Evolutionary conservation across 2,797 vertebrate species (phyloP).

Genomic region (Oreochromis grahami): DNA sequence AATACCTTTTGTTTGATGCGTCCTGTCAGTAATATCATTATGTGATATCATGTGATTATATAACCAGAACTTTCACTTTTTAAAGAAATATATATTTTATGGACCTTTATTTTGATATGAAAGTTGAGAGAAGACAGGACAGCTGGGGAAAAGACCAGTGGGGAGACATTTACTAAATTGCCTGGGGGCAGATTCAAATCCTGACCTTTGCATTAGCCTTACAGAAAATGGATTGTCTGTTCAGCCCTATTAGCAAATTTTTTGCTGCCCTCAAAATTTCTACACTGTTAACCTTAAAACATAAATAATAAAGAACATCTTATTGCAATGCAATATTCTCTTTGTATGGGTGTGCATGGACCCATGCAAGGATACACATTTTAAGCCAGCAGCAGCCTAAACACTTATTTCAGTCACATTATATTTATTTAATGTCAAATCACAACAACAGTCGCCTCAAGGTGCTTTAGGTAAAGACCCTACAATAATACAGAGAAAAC

Average conservation of each 20-base stretch:
- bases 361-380: background rate
- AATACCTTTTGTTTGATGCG: background rate
- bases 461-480: background rate
- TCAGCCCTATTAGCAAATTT: background rate
- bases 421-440: background rate
- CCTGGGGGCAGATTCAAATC: background rate
- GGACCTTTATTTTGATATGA: background rate
- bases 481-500: background rate
- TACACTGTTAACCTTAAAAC: background rate
- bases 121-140: background rate
- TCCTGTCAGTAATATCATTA: background rate
- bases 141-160: background rate
- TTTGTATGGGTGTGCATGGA: background rate
- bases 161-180: background rate
- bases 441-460: background rate
- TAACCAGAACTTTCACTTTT: background rate
- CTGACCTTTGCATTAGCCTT: background rate
- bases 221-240: background rate
- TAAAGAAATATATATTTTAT: accelerated
- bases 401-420: background rate
- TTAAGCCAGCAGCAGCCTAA: background rate
- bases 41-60: background rate
- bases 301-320: background rate
- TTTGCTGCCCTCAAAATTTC: background rate
- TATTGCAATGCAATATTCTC: background rate